These are phyloP conservation scores for Adelges cooleyi DNA, from an alignment of 1,140 invertebrate species.

Conservation along the genomic window DNA sequence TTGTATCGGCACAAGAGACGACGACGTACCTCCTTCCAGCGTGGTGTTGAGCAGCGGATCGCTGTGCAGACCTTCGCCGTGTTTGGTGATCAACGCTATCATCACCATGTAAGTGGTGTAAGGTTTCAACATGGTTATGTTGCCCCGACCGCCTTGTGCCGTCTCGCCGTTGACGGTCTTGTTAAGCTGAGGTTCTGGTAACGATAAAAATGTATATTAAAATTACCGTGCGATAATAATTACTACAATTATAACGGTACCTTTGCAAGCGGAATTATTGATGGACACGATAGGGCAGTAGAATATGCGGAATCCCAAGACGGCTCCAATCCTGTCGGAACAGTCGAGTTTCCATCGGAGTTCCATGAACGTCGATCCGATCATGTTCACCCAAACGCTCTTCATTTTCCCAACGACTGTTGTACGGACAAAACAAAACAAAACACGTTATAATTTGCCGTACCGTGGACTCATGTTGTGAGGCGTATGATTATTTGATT, in stretches of 20 bases:
- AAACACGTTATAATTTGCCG: no score
- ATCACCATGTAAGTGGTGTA: conserved; percentile 66
- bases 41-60: conserved; percentile 56
- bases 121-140: conserved; percentile 48
- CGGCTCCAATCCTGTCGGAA: conserved; percentile 49
- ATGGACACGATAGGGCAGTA: conserved; percentile 53
- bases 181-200: conserved; percentile 6
- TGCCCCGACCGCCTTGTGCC: conserved; percentile 33
- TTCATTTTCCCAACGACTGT: conserved; percentile 52
- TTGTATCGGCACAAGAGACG: no score
- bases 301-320: conserved; percentile 52
- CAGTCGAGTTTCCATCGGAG: conserved; percentile 60
- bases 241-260: conserved; percentile 28
- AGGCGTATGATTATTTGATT: no score
- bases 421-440: no score
- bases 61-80: conserved; percentile 57
- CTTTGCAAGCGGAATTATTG: conserved; percentile 41
- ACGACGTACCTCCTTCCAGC: conserved; percentile 49
- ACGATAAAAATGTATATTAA: neutral
- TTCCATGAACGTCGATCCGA: conserved; percentile 47
- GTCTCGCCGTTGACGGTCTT: conserved; percentile 32
- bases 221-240: neutral
- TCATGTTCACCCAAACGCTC: conserved; percentile 47
- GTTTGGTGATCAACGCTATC: conserved; percentile 58
- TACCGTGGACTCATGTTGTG: no score